Evolutionary conservation across 2,113 vertebrate species (phyloP).

Genomic region (Climacteris rufus): DNA sequence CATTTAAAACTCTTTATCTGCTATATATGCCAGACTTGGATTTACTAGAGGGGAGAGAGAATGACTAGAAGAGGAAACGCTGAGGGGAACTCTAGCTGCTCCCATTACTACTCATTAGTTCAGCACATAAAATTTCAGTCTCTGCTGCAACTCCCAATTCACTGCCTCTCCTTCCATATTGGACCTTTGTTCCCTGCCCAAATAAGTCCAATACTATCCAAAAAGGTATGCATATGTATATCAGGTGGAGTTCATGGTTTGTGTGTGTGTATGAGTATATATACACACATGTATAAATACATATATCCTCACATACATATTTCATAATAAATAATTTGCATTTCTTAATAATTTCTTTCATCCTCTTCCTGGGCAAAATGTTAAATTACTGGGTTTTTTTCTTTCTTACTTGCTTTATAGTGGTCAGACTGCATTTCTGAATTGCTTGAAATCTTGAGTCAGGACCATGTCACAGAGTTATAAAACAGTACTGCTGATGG

Average conservation of each 20-base stretch:
- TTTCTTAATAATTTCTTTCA: not conserved
- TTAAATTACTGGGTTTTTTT: not conserved
- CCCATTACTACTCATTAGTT: slow-evolving; percentile 25
- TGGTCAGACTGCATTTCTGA: not conserved
- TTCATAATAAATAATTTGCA: not conserved
- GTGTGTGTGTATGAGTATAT: not conserved
- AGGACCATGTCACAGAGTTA: not conserved
- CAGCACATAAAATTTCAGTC: slow-evolving; percentile 16
- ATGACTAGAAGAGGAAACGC: slow-evolving; percentile 33
- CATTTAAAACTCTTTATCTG: slow-evolving; percentile 48
- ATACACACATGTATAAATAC: not conserved
- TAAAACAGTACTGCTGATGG: slow-evolving; percentile 43
- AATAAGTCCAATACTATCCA: not conserved
- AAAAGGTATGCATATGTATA: not conserved
- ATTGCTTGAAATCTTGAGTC: slow-evolving; percentile 37
- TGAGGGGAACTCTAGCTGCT: not conserved
- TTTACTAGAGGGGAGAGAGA: slow-evolving; percentile 31
- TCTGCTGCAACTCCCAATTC: not conserved
- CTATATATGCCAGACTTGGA: slow-evolving; percentile 26
- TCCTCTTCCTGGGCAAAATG: not conserved
- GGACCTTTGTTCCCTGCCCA: not conserved
- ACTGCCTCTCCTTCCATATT: not conserved
- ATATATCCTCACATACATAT: not conserved
- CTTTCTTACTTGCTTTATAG: not conserved
- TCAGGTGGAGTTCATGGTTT: not conserved